Percentiles rank a stretch among this genome's conserved stretches.
These are phyloP conservation scores for Charanyca ferruginea DNA, from an alignment of 2,888 invertebrate species.

Conservation along the genomic window DNA sequence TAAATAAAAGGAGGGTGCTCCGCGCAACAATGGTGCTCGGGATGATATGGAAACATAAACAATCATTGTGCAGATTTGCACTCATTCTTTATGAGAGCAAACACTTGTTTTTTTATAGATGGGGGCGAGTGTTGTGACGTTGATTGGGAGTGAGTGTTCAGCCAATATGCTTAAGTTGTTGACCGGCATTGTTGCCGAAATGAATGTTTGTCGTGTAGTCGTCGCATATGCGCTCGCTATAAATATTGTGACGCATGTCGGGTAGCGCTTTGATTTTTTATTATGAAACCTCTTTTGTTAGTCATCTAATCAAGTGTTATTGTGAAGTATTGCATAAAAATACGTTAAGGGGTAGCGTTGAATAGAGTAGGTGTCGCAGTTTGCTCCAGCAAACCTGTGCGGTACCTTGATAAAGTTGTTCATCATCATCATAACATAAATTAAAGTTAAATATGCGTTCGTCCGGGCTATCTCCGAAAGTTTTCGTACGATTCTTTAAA, in stretches of 20 bases:
- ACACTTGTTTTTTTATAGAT: slow-evolving; percentile 86
- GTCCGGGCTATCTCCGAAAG: too few species aligned
- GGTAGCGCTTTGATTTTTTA: slow-evolving; percentile 45
- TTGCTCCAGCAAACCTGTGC: too few species aligned
- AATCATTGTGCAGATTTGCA: slow-evolving; percentile 90
- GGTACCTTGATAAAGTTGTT: too few species aligned
- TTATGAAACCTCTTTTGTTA: slow-evolving; percentile 48
- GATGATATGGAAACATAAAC: slow-evolving; percentile 88
- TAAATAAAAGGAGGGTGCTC: slow-evolving; percentile 76
- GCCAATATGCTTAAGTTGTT: slow-evolving; percentile 88
- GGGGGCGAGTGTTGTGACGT: slow-evolving; percentile 81
- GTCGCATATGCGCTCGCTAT: slow-evolving; percentile 68
- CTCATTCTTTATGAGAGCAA: slow-evolving; percentile 89
- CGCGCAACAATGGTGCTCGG: slow-evolving; percentile 80
- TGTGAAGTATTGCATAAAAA: slow-evolving; percentile 14
- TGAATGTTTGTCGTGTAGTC: slow-evolving; percentile 81
- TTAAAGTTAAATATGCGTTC: too few species aligned
- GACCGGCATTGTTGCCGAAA: slow-evolving; percentile 86
- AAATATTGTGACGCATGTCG: slow-evolving; percentile 62
- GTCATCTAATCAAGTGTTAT: slow-evolving; percentile 39
- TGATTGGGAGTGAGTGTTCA: slow-evolving; percentile 88
- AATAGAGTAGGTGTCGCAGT: neutral
- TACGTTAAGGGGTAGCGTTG: neutral
- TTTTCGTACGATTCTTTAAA: too few species aligned
- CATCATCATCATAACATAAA: too few species aligned